Evolutionary conservation across 2,113 vertebrate species (phyloP), one percentile per base, ranked within the genome.

Genomic region (Sander lucioperca): DNA sequence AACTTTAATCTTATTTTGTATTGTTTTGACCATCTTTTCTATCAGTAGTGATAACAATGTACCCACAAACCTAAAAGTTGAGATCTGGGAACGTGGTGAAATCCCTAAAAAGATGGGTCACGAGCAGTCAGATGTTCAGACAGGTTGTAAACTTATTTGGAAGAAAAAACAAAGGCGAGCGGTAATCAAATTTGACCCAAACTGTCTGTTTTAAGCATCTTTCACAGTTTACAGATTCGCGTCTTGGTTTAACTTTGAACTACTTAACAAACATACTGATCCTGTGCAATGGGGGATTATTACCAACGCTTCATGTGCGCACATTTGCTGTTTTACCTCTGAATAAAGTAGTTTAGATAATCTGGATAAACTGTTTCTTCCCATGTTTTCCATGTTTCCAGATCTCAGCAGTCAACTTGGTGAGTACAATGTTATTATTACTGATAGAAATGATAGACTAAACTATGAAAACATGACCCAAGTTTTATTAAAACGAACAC

Each of bases 401-500:
- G 77, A 79, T 79, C 66, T 79, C 77, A 79, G 67, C 66, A n/a
- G 66, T 79, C 57, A 62, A 79, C 77, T 71, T 79, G 77, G 77
- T 79, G 67, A 71, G 77, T 79, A 71, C 33, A 19, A 9, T 1
- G 21, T 69, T 69, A 15, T 61, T 79, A 30, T 54, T 54, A 54
- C 33, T 27, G 47, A 13, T 5, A 18, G 15, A 74, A 9, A 36
- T 71, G 15, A n/a, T 36, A 19, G 30, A 53, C 21, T 39, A 12
- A 23, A 25, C 8, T 59, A 13, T 14, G 0, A 21, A 47, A 21
- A 30, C 14, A 8, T 14, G 0, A 25, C 10, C 23, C 25, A 14
- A 19, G 45, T 13, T 13, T 13, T n/a, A n/a, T 16, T 15, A 3
- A 14, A 36, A 33, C 4, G 3, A n/a, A 15, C 27, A 12, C 7